These are phyloP conservation scores for Leucosticte australis DNA, from an alignment of 2,113 vertebrate genomes.

Conservation along the genomic window DNA sequence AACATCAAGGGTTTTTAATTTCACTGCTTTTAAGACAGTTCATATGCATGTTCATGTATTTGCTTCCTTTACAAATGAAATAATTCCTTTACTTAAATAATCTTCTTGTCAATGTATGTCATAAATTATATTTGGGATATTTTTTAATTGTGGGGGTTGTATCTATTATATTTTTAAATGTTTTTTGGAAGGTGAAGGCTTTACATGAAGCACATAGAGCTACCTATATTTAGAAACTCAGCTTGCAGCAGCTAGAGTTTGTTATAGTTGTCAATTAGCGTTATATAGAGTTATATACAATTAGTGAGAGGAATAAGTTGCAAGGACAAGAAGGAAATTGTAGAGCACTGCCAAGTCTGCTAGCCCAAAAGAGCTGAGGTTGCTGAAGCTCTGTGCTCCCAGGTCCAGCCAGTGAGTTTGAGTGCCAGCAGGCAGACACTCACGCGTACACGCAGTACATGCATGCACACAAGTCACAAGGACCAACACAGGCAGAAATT, in stretches of 20 bases:
- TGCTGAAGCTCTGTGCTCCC: background rate
- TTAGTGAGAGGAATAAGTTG: background rate
- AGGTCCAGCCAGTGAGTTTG: background rate
- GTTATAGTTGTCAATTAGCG: background rate
- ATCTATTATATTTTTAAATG: background rate
- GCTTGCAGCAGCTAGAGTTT: background rate
- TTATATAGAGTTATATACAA: background rate
- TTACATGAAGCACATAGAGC: background rate
- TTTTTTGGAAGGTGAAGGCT: background rate
- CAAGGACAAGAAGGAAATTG: background rate
- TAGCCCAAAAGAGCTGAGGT: background rate
- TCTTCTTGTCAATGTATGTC: background rate
- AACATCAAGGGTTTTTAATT: background rate
- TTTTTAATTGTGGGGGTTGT: background rate
- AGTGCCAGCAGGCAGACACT: background rate
- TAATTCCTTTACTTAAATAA: background rate
- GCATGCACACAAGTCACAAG: too few species aligned
- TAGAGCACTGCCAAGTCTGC: background rate
- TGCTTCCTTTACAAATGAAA: background rate
- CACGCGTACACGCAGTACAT: rapidly evolving
- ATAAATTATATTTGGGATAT: background rate
- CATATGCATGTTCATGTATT: background rate
- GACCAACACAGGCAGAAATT: background rate
- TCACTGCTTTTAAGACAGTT: background rate
- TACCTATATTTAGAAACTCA: background rate